Percentiles rank a stretch among this genome's conserved stretches.
Conservation (phyloP, 2,113 vertebrate genomes). For the Corynorhinus townsendii region DNA sequence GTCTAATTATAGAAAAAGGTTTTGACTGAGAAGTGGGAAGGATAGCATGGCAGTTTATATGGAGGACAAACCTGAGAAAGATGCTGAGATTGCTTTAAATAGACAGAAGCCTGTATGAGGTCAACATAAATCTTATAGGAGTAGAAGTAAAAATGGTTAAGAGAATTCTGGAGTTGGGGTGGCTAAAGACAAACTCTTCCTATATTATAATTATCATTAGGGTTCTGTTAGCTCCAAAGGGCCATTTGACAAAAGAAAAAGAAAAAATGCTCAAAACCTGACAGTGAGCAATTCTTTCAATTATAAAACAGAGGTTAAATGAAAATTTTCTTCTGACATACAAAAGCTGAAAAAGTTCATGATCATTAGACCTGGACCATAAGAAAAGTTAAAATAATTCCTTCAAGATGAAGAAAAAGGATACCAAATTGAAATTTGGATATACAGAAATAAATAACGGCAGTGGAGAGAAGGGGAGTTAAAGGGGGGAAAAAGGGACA, state of each 20-base stretch:
- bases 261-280: background rate
- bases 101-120: background rate
- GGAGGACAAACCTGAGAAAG: background rate
- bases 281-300: background rate
- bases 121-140: background rate
- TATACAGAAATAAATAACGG: background rate
- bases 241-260: background rate
- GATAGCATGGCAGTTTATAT: background rate
- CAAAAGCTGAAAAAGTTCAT: constrained; percentile 15
- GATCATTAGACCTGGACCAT: background rate
- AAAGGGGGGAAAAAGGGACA: background rate
- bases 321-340: background rate
- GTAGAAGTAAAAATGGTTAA: background rate
- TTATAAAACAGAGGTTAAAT: background rate
- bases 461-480: too few species aligned
- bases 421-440: background rate
- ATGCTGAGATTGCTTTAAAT: background rate
- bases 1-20: background rate
- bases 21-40: background rate
- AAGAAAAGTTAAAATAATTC: background rate
- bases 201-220: background rate
- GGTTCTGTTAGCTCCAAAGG: background rate
- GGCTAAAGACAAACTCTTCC: background rate
- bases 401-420: background rate
- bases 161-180: background rate